A percentile compares a stretch with the other conserved stretches of the same genome.
phyloP scores from a whole-genome alignment of 2,113 vertebrate species.

The Sebastes fasciatus region DNA sequence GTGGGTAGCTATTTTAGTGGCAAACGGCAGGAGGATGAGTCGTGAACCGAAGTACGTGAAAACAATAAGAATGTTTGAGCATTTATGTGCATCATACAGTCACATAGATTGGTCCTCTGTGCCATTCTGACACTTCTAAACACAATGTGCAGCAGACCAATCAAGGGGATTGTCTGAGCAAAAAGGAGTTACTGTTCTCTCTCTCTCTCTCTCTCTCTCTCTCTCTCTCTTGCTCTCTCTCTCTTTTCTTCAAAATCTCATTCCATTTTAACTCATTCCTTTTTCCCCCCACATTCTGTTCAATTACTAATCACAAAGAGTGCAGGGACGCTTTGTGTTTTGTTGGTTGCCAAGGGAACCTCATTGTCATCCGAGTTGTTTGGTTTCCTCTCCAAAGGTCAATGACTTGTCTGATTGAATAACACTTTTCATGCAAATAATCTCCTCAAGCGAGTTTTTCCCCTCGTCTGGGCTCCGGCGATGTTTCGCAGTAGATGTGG shows the following conservation, averaged over 20 bases:
- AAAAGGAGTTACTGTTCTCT: not conserved
- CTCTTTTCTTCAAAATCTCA: not conserved
- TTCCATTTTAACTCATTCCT: slow-evolving; percentile 26
- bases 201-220: too few relatives aligned
- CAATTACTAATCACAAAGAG: slow-evolving; percentile 59
- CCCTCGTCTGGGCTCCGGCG: not conserved
- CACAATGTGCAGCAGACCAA: slow-evolving; percentile 9
- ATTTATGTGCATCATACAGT: slow-evolving; percentile 5
- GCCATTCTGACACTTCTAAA: not conserved
- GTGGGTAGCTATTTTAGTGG: slow-evolving; percentile 7
- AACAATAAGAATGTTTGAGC: not conserved
- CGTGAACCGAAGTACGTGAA: not conserved
- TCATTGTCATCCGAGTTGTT: slow-evolving; percentile 56
- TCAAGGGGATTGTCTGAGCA: slow-evolving; percentile 25
- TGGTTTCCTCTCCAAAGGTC: slow-evolving; percentile 68
- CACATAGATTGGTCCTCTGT: not conserved
- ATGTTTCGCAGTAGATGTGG: not conserved
- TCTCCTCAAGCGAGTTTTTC: slow-evolving; percentile 6
- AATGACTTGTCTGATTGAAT: slow-evolving; percentile 64
- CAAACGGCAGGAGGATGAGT: slow-evolving; percentile 1
- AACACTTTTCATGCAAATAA: slow-evolving; percentile 62
- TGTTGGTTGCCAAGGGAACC: slow-evolving; percentile 62
- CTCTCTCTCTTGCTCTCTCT: too few relatives aligned
- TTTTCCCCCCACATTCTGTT: slow-evolving; percentile 5
- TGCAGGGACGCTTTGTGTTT: slow-evolving; percentile 40